Evolutionary conservation across 2,113 vertebrate species (phyloP).

Genomic region (Apeltes quadracus): DNA sequence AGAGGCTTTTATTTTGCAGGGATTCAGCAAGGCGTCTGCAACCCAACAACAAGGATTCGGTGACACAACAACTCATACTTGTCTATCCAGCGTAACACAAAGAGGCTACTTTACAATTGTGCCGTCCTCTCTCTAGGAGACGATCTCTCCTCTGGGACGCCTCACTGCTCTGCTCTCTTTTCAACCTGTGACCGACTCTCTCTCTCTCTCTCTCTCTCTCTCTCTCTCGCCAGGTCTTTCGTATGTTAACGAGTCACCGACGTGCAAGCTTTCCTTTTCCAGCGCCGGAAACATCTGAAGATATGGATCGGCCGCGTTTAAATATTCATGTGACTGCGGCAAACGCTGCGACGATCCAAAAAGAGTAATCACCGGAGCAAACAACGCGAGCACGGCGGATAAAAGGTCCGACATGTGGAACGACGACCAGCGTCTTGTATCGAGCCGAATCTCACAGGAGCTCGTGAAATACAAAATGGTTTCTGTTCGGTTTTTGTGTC

Average conservation of each 20-base stretch:
- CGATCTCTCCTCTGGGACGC: neutral
- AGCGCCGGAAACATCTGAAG: constrained; percentile 1
- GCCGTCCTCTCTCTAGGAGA: neutral
- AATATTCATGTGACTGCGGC: constrained; percentile 23
- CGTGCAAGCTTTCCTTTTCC: neutral
- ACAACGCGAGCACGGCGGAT: too few species aligned
- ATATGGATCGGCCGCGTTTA: constrained; percentile 21
- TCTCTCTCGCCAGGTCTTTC: constrained; percentile 13
- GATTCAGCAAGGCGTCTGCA: neutral
- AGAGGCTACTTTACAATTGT: neutral
- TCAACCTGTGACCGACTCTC: neutral
- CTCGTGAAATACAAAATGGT: too few species aligned
- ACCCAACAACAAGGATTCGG: neutral
- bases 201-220: neutral
- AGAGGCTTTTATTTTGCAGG: constrained; percentile 7
- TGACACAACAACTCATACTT: neutral
- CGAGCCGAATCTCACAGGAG: too few species aligned
- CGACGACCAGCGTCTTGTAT: too few species aligned
- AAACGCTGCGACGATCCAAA: neutral
- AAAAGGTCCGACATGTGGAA: too few species aligned
- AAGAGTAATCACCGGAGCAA: neutral
- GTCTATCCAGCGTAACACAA: neutral
- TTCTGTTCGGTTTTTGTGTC: too few species aligned
- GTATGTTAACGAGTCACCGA: constrained; percentile 10
- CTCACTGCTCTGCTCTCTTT: neutral